These are phyloP conservation scores for Branchipolynoe longqiensis DNA, from an alignment of 2,888 invertebrate genomes.

Conservation along the genomic window DNA sequence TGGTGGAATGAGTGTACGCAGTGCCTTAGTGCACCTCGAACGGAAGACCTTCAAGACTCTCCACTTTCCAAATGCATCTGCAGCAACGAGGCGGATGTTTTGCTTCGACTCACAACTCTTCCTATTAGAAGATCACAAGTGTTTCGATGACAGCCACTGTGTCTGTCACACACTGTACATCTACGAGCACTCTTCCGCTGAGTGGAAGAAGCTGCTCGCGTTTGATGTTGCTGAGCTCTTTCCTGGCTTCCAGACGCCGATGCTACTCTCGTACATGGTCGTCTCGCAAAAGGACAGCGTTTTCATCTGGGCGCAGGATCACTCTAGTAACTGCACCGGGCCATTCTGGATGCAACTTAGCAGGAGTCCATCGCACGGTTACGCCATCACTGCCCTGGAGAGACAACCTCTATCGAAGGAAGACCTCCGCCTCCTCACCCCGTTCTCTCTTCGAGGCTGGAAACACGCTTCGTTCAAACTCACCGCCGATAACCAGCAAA, in stretches of 20 bases:
- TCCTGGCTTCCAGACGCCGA: not conserved
- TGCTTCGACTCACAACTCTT: conserved; percentile 3
- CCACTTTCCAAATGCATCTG: not conserved
- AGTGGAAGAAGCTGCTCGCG: not conserved
- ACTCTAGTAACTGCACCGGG: not conserved
- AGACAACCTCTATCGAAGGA: not conserved
- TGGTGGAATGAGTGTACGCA: not conserved
- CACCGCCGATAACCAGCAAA: not conserved
- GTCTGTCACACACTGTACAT: not conserved
- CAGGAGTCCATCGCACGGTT: not conserved
- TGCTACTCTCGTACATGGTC: not conserved
- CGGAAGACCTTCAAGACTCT: not conserved
- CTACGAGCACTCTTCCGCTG: not conserved
- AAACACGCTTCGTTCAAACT: conserved; percentile 19
- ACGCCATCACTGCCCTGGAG: not conserved
- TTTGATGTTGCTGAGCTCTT: not conserved
- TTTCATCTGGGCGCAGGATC: conserved; percentile 36
- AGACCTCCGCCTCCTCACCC: not conserved
- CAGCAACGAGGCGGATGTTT: not conserved
- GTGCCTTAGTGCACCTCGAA: conserved; percentile 23
- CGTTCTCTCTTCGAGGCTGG: conserved; percentile 31
- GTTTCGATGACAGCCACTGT: not conserved
- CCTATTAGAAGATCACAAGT: not conserved
- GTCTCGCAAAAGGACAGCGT: not conserved
- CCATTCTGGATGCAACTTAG: conserved; percentile 8